Evolutionary conservation across 2,888 invertebrate species (phyloP).

Genomic region (Coronaproctus castanopsis): DNA sequence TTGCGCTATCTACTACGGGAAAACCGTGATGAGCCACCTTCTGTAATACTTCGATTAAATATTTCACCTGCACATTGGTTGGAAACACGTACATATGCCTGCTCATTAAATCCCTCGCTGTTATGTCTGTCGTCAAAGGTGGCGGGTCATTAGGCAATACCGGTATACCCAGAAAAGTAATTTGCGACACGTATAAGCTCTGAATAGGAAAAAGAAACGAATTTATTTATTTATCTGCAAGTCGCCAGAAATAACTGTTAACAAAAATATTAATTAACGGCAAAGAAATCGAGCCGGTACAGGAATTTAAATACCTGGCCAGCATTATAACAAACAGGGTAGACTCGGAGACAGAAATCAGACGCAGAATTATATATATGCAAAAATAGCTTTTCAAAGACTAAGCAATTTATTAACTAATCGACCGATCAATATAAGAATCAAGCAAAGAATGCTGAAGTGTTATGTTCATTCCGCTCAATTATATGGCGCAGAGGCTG

Average conservation of each 20-base stretch:
- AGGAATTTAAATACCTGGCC: no score
- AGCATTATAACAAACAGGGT: no score
- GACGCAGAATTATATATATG: no score
- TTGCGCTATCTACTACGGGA: conserved; percentile 20
- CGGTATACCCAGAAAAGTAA: conserved; percentile 21
- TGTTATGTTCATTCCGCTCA: no score
- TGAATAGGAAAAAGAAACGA: conserved; percentile 8
- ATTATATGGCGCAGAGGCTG: no score
- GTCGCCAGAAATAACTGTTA: background rate
- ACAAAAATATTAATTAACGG: background rate
- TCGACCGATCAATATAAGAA: no score
- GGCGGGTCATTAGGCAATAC: conserved; percentile 21
- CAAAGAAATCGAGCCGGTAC: no score
- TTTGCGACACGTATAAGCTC: conserved; percentile 22
- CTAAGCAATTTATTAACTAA: no score
- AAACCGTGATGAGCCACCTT: conserved; percentile 21
- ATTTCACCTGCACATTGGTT: conserved; percentile 19
- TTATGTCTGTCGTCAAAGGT: conserved; percentile 21
- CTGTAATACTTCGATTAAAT: conserved; percentile 20
- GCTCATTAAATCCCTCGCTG: conserved; percentile 22
- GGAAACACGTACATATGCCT: conserved; percentile 20
- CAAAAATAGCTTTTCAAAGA: no score
- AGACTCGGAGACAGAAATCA: no score
- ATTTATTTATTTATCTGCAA: background rate
- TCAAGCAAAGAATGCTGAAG: no score